Evolutionary conservation across 2,797 vertebrate species (phyloP).

Genomic region (Onychomys torridus): DNA sequence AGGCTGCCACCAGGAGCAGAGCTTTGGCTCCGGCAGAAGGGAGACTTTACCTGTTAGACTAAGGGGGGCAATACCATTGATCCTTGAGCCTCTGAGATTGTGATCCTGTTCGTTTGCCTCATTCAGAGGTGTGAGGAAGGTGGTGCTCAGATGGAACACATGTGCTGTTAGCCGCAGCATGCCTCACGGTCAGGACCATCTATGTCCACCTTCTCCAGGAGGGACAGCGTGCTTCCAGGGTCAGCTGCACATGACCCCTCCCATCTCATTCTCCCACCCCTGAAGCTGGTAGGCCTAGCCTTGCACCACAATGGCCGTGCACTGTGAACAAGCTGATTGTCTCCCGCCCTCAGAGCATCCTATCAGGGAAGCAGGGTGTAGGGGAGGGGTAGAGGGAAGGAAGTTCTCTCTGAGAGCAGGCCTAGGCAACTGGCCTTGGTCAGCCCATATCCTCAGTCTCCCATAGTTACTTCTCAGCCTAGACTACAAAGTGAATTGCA

Average conservation of each 20-base stretch:
- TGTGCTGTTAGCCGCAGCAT: background rate
- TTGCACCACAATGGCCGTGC: background rate
- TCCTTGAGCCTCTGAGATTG: background rate
- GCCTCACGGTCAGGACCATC: too few relatives aligned
- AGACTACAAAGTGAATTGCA: background rate
- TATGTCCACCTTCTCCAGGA: background rate
- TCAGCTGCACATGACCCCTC: too few relatives aligned
- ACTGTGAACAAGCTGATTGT: background rate
- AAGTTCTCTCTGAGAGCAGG: background rate
- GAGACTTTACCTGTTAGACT: background rate
- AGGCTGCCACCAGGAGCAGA: background rate
- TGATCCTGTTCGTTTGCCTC: background rate
- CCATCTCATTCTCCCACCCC: background rate
- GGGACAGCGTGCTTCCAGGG: background rate
- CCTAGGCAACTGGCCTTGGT: background rate
- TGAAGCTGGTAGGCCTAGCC: background rate
- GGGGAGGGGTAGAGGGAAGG: background rate
- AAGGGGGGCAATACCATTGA: too few relatives aligned
- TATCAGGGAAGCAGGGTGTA: too few relatives aligned
- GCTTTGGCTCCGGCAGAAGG: background rate
- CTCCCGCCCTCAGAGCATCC: background rate
- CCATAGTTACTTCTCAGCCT: background rate
- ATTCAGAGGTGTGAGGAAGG: too few relatives aligned
- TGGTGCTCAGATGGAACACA: background rate
- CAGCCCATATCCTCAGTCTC: background rate